Conservation (phyloP, 2,888 invertebrate species). For the Odontocolon sp. region DNA sequence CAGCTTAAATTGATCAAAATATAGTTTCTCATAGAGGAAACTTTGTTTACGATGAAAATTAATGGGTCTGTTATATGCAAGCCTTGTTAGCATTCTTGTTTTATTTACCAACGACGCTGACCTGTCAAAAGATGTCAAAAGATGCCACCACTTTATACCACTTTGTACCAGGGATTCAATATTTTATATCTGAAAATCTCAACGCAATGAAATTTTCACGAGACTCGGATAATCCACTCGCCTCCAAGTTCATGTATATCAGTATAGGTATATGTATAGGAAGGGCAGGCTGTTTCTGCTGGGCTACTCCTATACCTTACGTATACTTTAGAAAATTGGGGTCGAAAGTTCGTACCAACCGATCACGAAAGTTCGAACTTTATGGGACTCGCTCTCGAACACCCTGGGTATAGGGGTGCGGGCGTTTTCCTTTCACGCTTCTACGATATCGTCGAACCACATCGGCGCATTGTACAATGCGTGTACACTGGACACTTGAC, state of each 20-base stretch:
- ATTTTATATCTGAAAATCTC: slow-evolving; percentile 6
- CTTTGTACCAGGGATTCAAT: too few species aligned
- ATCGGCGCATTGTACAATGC: too few species aligned
- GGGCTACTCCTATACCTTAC: not conserved
- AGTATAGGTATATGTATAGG: not conserved
- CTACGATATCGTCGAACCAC: not conserved
- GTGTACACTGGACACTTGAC: not conserved
- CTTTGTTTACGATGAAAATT: too few species aligned
- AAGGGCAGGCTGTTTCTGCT: not conserved
- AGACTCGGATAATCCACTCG: too few species aligned
- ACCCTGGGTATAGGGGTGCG: not conserved
- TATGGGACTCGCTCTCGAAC: not conserved
- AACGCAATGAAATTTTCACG: slow-evolving; percentile 8
- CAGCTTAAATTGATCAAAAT: too few species aligned
- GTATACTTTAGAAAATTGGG: slow-evolving; percentile 17
- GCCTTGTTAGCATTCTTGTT: too few species aligned
- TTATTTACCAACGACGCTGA: too few species aligned
- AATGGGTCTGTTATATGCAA: too few species aligned
- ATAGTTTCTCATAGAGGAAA: too few species aligned
- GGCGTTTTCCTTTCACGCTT: not conserved
- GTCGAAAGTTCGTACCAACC: slow-evolving; percentile 22
- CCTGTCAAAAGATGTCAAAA: too few species aligned
- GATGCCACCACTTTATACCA: too few species aligned
- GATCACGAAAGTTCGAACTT: slow-evolving; percentile 38
- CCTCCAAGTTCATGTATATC: too few species aligned